phyloP scores from a whole-genome alignment of 2,797 vertebrate genomes.

The Dallia pectoralis region DNA sequence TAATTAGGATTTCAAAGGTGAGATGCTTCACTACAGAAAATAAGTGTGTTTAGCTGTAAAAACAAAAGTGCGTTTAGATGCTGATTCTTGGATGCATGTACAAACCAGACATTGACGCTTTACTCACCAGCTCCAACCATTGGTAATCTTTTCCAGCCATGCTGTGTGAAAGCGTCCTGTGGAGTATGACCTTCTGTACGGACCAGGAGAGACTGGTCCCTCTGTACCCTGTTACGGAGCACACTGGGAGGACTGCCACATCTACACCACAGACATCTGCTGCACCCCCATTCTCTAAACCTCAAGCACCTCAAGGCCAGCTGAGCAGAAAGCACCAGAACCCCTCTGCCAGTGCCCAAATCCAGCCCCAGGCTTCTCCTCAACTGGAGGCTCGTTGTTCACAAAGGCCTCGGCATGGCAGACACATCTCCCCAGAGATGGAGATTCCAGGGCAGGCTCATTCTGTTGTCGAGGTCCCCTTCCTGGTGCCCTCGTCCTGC shows the following conservation, averaged over 20 bases:
- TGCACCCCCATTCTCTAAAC: conserved; percentile 21
- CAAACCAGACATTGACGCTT: not conserved
- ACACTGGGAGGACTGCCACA: conserved; percentile 2
- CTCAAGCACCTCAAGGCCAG: conserved; percentile 22
- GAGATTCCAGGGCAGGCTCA: conserved; percentile 64
- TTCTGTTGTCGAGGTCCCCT: conserved; percentile 74
- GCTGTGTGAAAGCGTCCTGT: conserved; percentile 76
- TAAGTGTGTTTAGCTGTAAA: not conserved
- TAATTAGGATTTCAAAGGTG: conserved; percentile 37
- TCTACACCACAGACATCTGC: conserved; percentile 35
- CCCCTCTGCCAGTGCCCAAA: not conserved
- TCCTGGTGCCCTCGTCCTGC: conserved; percentile 89
- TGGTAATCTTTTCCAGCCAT: conserved; percentile 56
- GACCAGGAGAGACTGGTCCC: conserved; percentile 44
- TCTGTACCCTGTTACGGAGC: conserved; percentile 23
- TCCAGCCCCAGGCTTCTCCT: conserved; percentile 37
- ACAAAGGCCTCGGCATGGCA: conserved; percentile 21
- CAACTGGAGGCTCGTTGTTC: conserved; percentile 37
- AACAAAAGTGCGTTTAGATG: not conserved
- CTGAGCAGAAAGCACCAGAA: conserved; percentile 7
- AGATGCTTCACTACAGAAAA: conserved; percentile 6
- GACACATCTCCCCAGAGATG: conserved; percentile 56
- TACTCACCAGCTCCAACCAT: not conserved
- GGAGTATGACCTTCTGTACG: conserved; percentile 62
- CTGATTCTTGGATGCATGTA: not conserved